A percentile compares a stretch with the other conserved stretches of the same genome.
Evolutionary conservation across 2,113 vertebrate species (phyloP).

Genomic region (Myodes glareolus): DNA sequence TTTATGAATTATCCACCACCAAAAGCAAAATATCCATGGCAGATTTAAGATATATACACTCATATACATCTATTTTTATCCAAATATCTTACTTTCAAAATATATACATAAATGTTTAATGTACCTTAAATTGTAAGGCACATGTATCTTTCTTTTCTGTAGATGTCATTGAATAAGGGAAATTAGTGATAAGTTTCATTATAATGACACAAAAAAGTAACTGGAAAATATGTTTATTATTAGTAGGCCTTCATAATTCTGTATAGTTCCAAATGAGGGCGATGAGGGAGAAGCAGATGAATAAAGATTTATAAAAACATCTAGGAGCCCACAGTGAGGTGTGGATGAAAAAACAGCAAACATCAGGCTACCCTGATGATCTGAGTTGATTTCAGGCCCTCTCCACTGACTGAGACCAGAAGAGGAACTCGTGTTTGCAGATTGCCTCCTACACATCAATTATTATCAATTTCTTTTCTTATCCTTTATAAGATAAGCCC

Average conservation of each 20-base stretch:
- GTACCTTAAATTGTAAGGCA: not conserved
- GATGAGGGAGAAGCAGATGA: not conserved
- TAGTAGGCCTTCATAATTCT: not conserved
- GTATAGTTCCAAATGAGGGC: not conserved
- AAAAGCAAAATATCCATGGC: not conserved
- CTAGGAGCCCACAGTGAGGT: not conserved
- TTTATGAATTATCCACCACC: not conserved
- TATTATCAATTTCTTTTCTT: not conserved
- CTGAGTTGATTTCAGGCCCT: not conserved
- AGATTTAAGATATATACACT: not conserved
- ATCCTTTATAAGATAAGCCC: not conserved
- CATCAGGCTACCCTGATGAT: not conserved
- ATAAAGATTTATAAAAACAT: not conserved
- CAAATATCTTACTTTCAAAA: not conserved
- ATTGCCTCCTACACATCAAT: not conserved
- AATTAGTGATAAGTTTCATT: not conserved
- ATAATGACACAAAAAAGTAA: not conserved
- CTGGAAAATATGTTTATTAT: not conserved
- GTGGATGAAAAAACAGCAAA: not conserved
- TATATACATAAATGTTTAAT: not conserved
- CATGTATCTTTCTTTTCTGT: not conserved
- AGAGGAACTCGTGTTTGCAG: not conserved
- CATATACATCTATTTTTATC: not conserved
- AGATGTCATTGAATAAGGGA: not conserved
- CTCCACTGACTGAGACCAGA: not conserved